Evolutionary conservation across 2,797 vertebrate genomes (phyloP).

Genomic region (Aselliscus stoliczkanus): DNA sequence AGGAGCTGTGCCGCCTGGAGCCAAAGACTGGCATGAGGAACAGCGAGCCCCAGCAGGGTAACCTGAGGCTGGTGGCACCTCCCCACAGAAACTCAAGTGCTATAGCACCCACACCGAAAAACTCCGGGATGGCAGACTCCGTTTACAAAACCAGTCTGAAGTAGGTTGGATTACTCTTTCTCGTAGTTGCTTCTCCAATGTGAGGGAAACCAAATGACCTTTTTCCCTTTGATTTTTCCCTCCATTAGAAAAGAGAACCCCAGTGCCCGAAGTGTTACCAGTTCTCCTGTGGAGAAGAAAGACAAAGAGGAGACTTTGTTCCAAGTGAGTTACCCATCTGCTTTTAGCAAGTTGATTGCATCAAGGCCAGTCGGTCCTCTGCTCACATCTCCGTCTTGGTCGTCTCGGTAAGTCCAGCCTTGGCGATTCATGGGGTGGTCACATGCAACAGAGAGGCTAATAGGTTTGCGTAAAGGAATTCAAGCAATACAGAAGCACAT

Average conservation of each 20-base stretch:
- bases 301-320: slow-evolving; percentile 84
- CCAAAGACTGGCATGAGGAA: slow-evolving; percentile 80
- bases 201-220: background rate
- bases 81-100: slow-evolving; percentile 77
- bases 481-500: background rate
- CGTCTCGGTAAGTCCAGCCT: slow-evolving; percentile 87
- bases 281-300: slow-evolving; percentile 85
- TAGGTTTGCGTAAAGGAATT: background rate
- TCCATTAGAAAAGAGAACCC: slow-evolving; percentile 84
- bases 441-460: background rate
- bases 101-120: slow-evolving; percentile 76
- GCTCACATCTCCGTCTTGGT: slow-evolving; percentile 89
- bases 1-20: slow-evolving; percentile 89
- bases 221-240: background rate
- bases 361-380: slow-evolving; percentile 91
- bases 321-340: slow-evolving; percentile 95
- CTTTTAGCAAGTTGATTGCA: slow-evolving; percentile 93
- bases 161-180: slow-evolving; percentile 72
- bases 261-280: slow-evolving; percentile 80
- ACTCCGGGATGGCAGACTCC: slow-evolving; percentile 80
- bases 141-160: slow-evolving; percentile 80
- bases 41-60: slow-evolving; percentile 80
- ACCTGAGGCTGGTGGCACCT: slow-evolving; percentile 75
- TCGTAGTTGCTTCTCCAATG: background rate
- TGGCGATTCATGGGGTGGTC: background rate